Base-by-base conservation (phyloP, 2,797 vertebrate species). In the Adelosebastes latens region DNA sequence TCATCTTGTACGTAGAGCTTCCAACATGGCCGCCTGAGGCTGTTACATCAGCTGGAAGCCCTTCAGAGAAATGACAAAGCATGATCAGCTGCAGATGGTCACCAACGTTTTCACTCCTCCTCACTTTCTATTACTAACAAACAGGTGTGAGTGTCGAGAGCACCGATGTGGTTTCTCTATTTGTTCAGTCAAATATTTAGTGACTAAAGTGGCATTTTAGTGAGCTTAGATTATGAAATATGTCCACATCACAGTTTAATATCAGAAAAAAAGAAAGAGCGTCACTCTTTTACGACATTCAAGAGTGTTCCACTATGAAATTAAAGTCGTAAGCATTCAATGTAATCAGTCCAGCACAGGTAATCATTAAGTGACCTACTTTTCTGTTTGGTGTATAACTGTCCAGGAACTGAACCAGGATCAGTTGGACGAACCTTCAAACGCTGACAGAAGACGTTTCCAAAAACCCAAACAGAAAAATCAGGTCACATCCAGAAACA, bases 331-430 rank as follows among this genome's bases (percentile, higher is more conserved):
- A 49, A 49, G 42, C 16, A 49, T 49, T 1, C 42, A 49, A 49
- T 49, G 42, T 49, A 49, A 49, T 49, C 14, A 5, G 61, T 22
- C 24, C 39, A 27, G 67, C 11, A 2, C 69, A 80, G 83, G 49
- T 77, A 32, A 39, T 56, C 58, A 8, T 13, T 6, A 0, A 39
- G 25, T 82, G 85, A 78, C 81, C 83, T 75, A 86, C 49, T 86
- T 89, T 78, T 31, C 60, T 42, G 70, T 13, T 55, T 20, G 52
- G 60, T 46, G 63, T 6, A 42, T 3, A 39, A 32, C 68, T 25
- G 2, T 65, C 27, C 67, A 77, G 74, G 27, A 85, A 58, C 60
- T 79, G 73, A 18, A 42, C 83, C 74, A 76, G 77, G 71, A 80
- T 63, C 70, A 32, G 55, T 39, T 6, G 73, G 80, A 39, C 2